A percentile compares a stretch with the other conserved stretches of the same genome.
Conservation (phyloP, 1,140 invertebrate genomes). For the Hydropsyche tenuis region DNA sequence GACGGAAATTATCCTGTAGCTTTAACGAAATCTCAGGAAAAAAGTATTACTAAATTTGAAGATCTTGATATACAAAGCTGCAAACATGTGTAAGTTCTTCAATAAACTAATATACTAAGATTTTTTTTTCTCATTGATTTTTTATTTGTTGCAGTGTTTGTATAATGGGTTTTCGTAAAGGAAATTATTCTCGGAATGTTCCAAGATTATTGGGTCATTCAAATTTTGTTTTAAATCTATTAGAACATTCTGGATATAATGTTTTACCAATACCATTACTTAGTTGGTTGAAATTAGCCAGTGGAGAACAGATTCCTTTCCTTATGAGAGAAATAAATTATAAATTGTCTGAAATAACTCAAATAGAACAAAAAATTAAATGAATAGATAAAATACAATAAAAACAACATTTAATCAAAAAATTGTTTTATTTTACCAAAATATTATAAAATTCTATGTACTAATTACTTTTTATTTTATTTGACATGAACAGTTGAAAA, state of each 20-base stretch:
- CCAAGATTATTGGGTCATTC: slow-evolving; percentile 31
- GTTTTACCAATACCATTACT: slow-evolving; percentile 20
- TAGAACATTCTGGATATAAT: slow-evolving; percentile 33
- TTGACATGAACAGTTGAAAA: no score
- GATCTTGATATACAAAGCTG: slow-evolving; percentile 13
- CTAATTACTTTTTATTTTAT: background rate
- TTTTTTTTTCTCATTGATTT: background rate
- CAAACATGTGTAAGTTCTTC: slow-evolving; percentile 3
- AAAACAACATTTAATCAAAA: background rate
- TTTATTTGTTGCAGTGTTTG: slow-evolving; percentile 41
- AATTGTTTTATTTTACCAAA: no score
- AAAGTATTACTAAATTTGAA: background rate
- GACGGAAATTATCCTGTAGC: slow-evolving; percentile 23
- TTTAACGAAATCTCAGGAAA: background rate
- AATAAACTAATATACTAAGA: background rate
- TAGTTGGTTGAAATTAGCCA: slow-evolving; percentile 8
- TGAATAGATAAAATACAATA: background rate
- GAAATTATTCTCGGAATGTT: slow-evolving; percentile 39
- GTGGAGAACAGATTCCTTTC: slow-evolving; percentile 38
- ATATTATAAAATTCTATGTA: no score
- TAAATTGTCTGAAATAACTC: background rate
- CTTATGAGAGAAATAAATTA: slow-evolving; percentile 45
- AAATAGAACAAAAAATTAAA: background rate
- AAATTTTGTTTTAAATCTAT: slow-evolving; percentile 25
- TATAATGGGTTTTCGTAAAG: slow-evolving; percentile 38